Evolutionary conservation across 2,113 vertebrate genomes (phyloP).

Genomic region (Todiramphus chloris): DNA sequence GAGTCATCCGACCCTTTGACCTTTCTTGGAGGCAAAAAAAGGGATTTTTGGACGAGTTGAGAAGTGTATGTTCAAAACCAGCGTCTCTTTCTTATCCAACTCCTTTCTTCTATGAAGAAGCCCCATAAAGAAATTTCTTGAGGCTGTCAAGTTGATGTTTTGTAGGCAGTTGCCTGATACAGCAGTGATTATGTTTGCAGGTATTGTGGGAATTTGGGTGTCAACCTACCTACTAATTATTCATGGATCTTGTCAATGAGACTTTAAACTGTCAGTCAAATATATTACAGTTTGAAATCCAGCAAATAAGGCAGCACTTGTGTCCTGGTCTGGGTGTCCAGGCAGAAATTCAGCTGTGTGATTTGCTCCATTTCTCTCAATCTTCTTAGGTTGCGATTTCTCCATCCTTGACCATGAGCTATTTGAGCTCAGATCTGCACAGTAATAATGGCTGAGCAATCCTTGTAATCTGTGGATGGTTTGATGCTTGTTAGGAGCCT

Average conservation of each 20-base stretch:
- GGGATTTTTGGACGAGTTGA: neutral
- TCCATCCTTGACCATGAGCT: rapidly evolving
- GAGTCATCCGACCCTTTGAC: neutral
- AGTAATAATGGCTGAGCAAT: rapidly evolving
- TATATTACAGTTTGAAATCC: neutral
- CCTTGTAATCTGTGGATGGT: neutral
- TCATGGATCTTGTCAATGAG: neutral
- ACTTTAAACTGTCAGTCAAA: neutral
- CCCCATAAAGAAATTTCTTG: neutral
- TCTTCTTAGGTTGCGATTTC: neutral
- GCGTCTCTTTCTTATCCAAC: neutral
- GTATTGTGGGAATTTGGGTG: neutral
- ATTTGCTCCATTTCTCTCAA: neutral
- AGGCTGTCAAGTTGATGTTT: neutral
- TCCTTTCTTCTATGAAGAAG: neutral
- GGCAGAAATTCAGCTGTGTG: neutral
- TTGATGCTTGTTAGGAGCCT: neutral
- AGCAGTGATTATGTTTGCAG: neutral
- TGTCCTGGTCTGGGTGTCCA: neutral
- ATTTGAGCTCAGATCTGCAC: neutral
- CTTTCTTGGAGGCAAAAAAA: neutral
- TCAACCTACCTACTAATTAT: neutral
- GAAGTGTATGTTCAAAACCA: neutral
- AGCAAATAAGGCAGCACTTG: neutral
- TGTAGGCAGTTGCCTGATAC: neutral